These are phyloP conservation scores for Agrotis puta DNA, from an alignment of 2,888 invertebrate genomes.

Conservation along the genomic window DNA sequence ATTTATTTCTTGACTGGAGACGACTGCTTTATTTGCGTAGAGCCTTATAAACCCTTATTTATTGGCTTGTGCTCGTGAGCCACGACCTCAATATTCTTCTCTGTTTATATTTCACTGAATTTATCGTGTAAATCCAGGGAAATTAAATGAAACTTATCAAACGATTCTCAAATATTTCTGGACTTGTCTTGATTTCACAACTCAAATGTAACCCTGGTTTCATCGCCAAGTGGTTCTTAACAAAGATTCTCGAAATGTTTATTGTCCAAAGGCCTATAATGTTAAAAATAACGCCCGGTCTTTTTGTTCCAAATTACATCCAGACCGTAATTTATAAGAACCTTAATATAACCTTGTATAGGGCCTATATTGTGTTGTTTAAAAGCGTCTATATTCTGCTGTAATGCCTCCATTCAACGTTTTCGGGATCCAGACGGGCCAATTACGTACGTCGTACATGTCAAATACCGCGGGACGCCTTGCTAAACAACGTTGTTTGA, in stretches of 20 bases:
- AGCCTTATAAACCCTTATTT: constrained; percentile 18
- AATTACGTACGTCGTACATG: constrained; percentile 58
- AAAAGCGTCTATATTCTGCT: constrained; percentile 28
- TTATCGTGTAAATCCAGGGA: background rate
- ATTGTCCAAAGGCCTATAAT: constrained; percentile 15
- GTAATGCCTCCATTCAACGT: constrained; percentile 23
- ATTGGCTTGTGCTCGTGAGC: background rate
- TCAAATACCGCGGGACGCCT: constrained; percentile 57
- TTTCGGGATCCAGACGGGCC: constrained; percentile 34
- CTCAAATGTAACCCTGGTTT: background rate
- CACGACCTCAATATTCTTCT: background rate
- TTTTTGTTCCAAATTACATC: constrained; percentile 25
- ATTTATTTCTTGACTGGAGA: constrained; percentile 12
- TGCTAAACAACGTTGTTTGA: constrained; percentile 52
- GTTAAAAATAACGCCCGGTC: constrained; percentile 15
- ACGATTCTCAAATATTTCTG: background rate
- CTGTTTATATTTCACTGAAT: background rate
- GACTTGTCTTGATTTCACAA: background rate
- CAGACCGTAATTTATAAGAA: constrained; percentile 24
- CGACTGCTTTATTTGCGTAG: background rate
- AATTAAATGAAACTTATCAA: background rate
- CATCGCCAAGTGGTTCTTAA: background rate
- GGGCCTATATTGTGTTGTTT: constrained; percentile 34
- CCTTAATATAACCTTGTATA: constrained; percentile 14
- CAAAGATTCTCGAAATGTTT: background rate